Evolutionary conservation across 2,113 vertebrate genomes (phyloP).

Genomic region (Syngnathus scovelli): DNA sequence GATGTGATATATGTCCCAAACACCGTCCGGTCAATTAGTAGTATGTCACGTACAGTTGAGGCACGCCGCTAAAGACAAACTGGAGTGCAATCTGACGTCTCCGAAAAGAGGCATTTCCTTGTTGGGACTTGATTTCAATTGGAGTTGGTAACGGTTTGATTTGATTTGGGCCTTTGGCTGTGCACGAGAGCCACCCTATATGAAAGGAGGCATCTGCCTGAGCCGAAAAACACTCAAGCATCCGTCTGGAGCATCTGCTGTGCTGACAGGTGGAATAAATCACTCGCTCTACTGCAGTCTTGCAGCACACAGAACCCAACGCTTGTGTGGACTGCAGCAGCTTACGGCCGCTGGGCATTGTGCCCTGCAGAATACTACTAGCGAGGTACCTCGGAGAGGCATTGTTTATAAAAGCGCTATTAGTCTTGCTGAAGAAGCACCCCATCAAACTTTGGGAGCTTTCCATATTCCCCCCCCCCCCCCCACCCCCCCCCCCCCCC

Average conservation of each 20-base stretch:
- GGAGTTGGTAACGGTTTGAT: slow-evolving; percentile 23
- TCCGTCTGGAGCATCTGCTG: slow-evolving; percentile 40
- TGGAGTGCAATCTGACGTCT: slow-evolving; percentile 4
- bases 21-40: neutral
- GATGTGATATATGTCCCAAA: neutral
- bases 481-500: neutral
- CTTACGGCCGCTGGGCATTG: slow-evolving; percentile 4
- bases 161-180: slow-evolving; percentile 27
- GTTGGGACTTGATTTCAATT: slow-evolving; percentile 22
- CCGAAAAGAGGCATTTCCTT: slow-evolving; percentile 8
- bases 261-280: slow-evolving; percentile 50
- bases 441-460: neutral
- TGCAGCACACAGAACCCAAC: slow-evolving; percentile 9
- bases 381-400: neutral
- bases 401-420: neutral
- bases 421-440: neutral
- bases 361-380: slow-evolving; percentile 1
- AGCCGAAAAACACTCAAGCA: slow-evolving; percentile 19
- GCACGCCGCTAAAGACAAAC: neutral
- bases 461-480: neutral
- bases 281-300: slow-evolving; percentile 31
- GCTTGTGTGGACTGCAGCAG: slow-evolving; percentile 17
- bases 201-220: slow-evolving; percentile 28
- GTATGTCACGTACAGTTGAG: neutral
- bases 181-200: slow-evolving; percentile 17